Conservation (phyloP, 2,888 invertebrate species). For the Koerneria pararmatus region DNA sequence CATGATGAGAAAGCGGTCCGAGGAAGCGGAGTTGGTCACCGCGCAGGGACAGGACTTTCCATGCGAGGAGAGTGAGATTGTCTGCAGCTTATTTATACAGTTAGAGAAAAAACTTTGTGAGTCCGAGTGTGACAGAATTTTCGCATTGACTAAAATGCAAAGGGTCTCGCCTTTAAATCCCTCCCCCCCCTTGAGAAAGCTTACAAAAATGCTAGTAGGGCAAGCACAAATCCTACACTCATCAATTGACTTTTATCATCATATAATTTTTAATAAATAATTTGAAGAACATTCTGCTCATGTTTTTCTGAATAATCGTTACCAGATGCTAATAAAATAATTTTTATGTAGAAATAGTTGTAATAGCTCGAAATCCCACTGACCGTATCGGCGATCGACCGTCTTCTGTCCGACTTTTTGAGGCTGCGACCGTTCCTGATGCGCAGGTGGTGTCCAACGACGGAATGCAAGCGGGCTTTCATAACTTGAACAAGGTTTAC, state of each 20-base stretch:
- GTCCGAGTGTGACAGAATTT: no score
- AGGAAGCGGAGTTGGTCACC: conserved; percentile 20
- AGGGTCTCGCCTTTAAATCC: no score
- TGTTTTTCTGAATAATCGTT: no score
- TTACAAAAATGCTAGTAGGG: no score
- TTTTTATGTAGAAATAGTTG: conserved; percentile 16
- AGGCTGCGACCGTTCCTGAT: conserved; percentile 45
- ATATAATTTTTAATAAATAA: no score
- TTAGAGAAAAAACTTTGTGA: conserved; percentile 14
- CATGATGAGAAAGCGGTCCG: conserved; percentile 35
- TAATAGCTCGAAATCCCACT: neutral
- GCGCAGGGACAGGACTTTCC: conserved; percentile 34
- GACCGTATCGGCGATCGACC: conserved; percentile 36
- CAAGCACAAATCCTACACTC: no score
- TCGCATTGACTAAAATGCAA: no score
- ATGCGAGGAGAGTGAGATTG: conserved; percentile 24
- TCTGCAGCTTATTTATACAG: neutral
- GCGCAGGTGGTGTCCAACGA: conserved; percentile 33
- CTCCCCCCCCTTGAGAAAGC: no score
- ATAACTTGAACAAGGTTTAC: no score
- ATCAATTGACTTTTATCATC: no score
- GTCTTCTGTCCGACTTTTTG: conserved; percentile 42
- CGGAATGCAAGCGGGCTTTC: conserved; percentile 3
- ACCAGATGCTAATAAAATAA: neutral
- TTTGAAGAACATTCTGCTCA: no score